Evolutionary conservation across 1,140 invertebrate genomes (phyloP), one percentile per base, ranked within the genome.

Genomic region (Melanaphis sacchari): DNA sequence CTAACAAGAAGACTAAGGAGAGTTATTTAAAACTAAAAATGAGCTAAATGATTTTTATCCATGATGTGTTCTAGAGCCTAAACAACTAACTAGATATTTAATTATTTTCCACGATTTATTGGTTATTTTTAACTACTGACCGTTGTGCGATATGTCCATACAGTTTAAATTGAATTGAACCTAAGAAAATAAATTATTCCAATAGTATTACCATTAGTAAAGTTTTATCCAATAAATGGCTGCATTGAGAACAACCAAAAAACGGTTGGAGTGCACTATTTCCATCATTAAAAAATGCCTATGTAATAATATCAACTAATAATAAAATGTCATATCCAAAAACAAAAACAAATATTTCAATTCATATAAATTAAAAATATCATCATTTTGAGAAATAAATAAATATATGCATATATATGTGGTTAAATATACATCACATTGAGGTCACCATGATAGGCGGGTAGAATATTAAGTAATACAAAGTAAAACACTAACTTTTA

Each of bases 401-500:
- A 66, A 66, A 66, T 9, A n/a, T 76, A 18, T n/a, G n/a, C 31
- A 15, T 76, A 18, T 49, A 49, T 2, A 49, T n/a, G 59, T 76
- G 59, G 59, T 76, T n/a, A 5, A 15, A 36, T 76, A 76, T n/a
- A 76, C 15, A 18, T 36, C 59, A n/a, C 59, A 15, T 18, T n/a
- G 59, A 76, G 59, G 59, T 76, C 59, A n/a, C 59, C 11, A n/a
- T n/a, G 59, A 76, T n/a, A n/a, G 59, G 3, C 15, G 59, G 31
- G 5, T 21, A n/a, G 59, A 76, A n/a, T 76, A 76, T n/a, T 76
- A 76, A 76, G 15, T 76, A 76, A 76, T 31, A 76, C 59, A 76
- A 76, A 76, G 59, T 76, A 76, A 76, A 76, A 76, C 59, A 76
- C 59, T 76, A 76, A 76, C 59, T 76, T 76, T 76, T 76, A 76